Evolutionary conservation across 2,888 invertebrate species (phyloP).

Genomic region (Epinotia ramella): DNA sequence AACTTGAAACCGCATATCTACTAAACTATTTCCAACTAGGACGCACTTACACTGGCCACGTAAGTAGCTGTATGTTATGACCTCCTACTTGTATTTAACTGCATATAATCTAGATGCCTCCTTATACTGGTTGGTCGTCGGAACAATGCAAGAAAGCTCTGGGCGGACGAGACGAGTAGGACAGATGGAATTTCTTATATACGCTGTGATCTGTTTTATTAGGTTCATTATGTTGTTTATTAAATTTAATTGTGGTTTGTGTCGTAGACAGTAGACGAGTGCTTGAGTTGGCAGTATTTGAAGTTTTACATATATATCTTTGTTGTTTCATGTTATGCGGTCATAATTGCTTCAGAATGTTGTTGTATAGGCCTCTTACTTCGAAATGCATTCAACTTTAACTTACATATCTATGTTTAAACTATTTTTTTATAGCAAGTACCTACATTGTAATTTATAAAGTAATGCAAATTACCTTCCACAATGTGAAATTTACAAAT

Average conservation of each 20-base stretch:
- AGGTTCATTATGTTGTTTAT: slow-evolving; percentile 36
- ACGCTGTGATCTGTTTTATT: slow-evolving; percentile 43
- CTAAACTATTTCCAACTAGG: background rate
- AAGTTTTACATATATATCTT: slow-evolving; percentile 12
- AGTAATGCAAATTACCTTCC: background rate
- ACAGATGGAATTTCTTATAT: slow-evolving; percentile 43
- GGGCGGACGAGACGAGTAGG: slow-evolving; percentile 47
- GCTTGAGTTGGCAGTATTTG: slow-evolving; percentile 13
- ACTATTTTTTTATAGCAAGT: too few relatives aligned
- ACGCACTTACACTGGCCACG: slow-evolving; percentile 15
- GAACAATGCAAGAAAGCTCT: slow-evolving; percentile 51
- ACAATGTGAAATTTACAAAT: background rate
- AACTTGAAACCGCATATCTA: slow-evolving; percentile 30
- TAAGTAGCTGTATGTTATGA: slow-evolving; percentile 27
- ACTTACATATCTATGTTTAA: background rate
- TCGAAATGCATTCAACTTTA: background rate
- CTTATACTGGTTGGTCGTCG: slow-evolving; percentile 40
- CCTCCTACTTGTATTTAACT: slow-evolving; percentile 30
- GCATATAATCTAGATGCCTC: slow-evolving; percentile 34
- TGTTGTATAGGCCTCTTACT: background rate
- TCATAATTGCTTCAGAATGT: slow-evolving; percentile 1
- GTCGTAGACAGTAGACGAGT: slow-evolving; percentile 6
- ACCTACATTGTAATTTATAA: background rate
- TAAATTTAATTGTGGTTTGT: slow-evolving; percentile 32
- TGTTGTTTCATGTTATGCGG: background rate